These are phyloP conservation scores for Tribolium madens DNA, from an alignment of 1,140 invertebrate genomes.

Conservation along the genomic window DNA sequence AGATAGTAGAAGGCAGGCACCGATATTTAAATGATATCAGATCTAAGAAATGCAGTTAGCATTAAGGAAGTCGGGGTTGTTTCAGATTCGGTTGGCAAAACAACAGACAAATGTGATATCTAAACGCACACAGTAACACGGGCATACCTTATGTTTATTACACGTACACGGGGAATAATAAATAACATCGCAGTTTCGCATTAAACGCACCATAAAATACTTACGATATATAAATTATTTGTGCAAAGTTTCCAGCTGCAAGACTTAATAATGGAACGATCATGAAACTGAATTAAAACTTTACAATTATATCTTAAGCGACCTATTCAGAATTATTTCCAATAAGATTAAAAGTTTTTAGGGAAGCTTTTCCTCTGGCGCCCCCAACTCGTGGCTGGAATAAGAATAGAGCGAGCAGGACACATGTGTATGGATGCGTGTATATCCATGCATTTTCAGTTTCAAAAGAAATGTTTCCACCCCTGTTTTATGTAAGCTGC, in stretches of 20 bases:
- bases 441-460: constrained; percentile 63
- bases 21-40: constrained; percentile 35
- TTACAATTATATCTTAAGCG: constrained; percentile 31
- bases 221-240: constrained; percentile 41
- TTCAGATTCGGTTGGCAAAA: constrained; percentile 47
- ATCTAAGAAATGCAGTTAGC: constrained; percentile 31
- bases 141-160: constrained; percentile 48
- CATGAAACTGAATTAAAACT: constrained; percentile 19
- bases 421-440: constrained; percentile 62
- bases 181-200: constrained; percentile 44
- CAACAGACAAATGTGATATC: constrained; percentile 47
- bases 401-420: constrained; percentile 53
- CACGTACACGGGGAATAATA: constrained; percentile 44
- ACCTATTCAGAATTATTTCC: constrained; percentile 39
- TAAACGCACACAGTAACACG: constrained; percentile 47
- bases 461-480: constrained; percentile 62
- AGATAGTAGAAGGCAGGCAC: constrained; percentile 17
- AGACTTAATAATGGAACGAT: background rate
- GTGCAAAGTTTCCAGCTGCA: background rate
- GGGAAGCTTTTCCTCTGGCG: constrained; percentile 40
- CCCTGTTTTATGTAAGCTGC: constrained; percentile 60
- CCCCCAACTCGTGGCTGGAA: constrained; percentile 52
- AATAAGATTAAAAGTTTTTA: constrained; percentile 34
- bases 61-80: constrained; percentile 48
- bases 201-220: constrained; percentile 46